A percentile compares a stretch with the other conserved stretches of the same genome.
These are phyloP conservation scores for Rutilus rutilus DNA, from an alignment of 2,113 vertebrate species.

Conservation along the genomic window DNA sequence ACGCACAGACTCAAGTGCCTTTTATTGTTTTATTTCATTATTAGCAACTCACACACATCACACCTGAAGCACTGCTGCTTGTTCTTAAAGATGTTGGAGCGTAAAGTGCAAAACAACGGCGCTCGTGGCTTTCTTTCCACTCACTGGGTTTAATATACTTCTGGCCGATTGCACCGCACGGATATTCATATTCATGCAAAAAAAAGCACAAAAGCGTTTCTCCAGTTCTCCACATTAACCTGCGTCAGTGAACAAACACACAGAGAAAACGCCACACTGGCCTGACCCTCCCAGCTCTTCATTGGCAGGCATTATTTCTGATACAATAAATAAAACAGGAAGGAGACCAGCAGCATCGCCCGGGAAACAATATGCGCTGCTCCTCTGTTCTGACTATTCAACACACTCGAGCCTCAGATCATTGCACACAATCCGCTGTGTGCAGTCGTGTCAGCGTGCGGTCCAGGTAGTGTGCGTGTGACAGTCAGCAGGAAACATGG, in stretches of 20 bases:
- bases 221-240: slow-evolving; percentile 42
- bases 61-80: background rate
- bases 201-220: slow-evolving; percentile 21
- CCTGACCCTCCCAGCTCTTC: slow-evolving; percentile 47
- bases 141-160: slow-evolving; percentile 34
- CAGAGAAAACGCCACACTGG: slow-evolving; percentile 32
- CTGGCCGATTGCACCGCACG: slow-evolving; percentile 41
- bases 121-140: slow-evolving; percentile 24
- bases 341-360: slow-evolving; percentile 34
- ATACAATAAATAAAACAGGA: slow-evolving; percentile 61
- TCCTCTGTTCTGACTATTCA: slow-evolving; percentile 46
- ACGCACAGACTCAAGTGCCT: background rate
- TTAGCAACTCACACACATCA: background rate
- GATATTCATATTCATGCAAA: slow-evolving; percentile 43
- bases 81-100: slow-evolving; percentile 9
- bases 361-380: slow-evolving; percentile 48
- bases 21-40: slow-evolving; percentile 10
- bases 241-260: slow-evolving; percentile 42
- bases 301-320: slow-evolving; percentile 53
- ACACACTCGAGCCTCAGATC: slow-evolving; percentile 55
- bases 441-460: slow-evolving; percentile 39
- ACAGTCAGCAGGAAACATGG: slow-evolving; percentile 44
- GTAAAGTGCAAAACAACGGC: slow-evolving; percentile 14
- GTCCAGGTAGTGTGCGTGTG: slow-evolving; percentile 23
- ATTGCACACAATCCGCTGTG: slow-evolving; percentile 52